Evolutionary conservation across 2,888 invertebrate genomes (phyloP).

Genomic region (Dioctria linearis): DNA sequence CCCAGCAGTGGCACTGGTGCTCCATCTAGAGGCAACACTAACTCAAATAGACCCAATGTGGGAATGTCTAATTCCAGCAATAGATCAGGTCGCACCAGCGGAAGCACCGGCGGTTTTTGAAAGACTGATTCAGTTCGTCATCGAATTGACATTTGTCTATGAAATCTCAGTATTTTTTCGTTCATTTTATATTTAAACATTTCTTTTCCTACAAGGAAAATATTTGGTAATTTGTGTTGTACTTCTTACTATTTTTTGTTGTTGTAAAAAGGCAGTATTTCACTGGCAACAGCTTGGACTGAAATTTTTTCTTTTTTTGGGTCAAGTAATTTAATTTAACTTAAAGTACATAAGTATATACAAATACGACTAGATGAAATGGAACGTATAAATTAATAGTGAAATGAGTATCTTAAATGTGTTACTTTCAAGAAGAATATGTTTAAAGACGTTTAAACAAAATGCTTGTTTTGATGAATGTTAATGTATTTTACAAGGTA

Average conservation of each 20-base stretch:
- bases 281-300: conserved; percentile 59
- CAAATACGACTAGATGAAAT: conserved; percentile 19
- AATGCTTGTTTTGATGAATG: conserved; percentile 40
- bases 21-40: conserved; percentile 59
- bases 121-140: conserved; percentile 20
- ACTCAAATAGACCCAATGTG: conserved; percentile 66
- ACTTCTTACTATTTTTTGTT: conserved; percentile 3
- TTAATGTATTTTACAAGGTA: conserved; percentile 31
- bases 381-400: conserved; percentile 10
- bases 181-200: neutral
- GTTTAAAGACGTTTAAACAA: conserved; percentile 27
- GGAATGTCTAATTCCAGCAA: conserved; percentile 52
- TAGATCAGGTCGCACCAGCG: conserved; percentile 48
- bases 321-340: conserved; percentile 38
- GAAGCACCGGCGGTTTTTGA: conserved; percentile 14
- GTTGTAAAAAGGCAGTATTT: conserved; percentile 54
- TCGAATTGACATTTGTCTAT: neutral
- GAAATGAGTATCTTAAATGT: conserved; percentile 43
- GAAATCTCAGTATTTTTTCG: conserved; percentile 29
- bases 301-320: conserved; percentile 53
- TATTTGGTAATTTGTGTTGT: neutral
- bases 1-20: conserved; percentile 59
- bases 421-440: conserved; percentile 46
- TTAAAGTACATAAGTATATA: conserved; percentile 41
- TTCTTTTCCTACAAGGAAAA: no score